These are phyloP conservation scores for Acleris laterana DNA, from an alignment of 2,888 invertebrate species.

Conservation along the genomic window DNA sequence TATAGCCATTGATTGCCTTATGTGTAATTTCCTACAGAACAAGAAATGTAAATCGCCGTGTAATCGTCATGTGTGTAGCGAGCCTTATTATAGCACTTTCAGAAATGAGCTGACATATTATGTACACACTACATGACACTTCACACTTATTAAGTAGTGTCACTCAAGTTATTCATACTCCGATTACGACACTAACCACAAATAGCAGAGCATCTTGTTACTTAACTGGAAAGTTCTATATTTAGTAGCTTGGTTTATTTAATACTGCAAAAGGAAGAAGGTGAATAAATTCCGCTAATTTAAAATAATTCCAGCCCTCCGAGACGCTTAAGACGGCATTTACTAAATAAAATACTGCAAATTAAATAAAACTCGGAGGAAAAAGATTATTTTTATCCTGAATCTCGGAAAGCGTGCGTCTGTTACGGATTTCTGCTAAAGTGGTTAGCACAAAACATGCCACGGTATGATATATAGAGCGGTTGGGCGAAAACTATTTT, in stretches of 20 bases:
- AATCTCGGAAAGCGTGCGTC: constrained; percentile 10
- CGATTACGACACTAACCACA: too few species aligned
- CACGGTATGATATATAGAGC: constrained; percentile 27
- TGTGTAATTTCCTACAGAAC: too few species aligned
- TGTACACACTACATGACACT: too few species aligned
- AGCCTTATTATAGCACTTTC: too few species aligned
- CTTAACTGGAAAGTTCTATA: neutral
- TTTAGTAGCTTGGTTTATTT: constrained; percentile 1
- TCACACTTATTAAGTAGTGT: too few species aligned
- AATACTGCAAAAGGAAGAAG: neutral
- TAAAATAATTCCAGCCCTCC: constrained; percentile 6
- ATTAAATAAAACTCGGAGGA: constrained; percentile 15
- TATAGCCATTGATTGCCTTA: too few species aligned
- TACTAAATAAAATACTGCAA: constrained; percentile 11
- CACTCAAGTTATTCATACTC: too few species aligned
- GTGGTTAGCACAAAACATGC: constrained; percentile 29
- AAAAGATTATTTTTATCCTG: constrained; percentile 26
- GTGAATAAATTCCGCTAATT: neutral
- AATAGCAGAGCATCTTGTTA: too few species aligned
- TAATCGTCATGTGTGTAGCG: too few species aligned
- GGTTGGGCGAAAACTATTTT: constrained; percentile 32
- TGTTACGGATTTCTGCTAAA: constrained; percentile 28
- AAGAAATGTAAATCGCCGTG: too few species aligned
- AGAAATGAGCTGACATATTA: too few species aligned
- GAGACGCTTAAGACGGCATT: constrained; percentile 9